A percentile compares a stretch with the other conserved stretches of the same genome.
These are phyloP conservation scores for Folsomia manolachei DNA, from an alignment of 2,888 invertebrate genomes.

Conservation along the genomic window DNA sequence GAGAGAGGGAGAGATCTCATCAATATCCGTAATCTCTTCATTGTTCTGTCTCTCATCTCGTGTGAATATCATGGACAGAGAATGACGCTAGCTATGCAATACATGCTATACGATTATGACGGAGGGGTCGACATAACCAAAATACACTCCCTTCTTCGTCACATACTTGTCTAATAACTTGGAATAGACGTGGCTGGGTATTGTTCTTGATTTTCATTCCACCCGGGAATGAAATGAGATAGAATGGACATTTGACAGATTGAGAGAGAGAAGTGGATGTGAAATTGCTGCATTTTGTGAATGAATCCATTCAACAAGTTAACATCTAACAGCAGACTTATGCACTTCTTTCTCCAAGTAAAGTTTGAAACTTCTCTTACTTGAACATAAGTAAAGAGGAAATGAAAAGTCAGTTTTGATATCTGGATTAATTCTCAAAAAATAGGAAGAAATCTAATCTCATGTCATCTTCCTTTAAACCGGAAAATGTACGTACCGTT, in stretches of 20 bases:
- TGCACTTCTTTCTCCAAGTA: too few relatives aligned
- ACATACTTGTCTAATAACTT: neutral
- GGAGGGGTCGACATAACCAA: neutral
- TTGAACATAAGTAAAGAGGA: too few relatives aligned
- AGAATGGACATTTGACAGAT: too few relatives aligned
- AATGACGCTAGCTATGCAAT: neutral
- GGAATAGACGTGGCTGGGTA: neutral
- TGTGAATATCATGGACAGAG: slow-evolving; percentile 15
- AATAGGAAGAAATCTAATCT: neutral
- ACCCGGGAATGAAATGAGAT: neutral
- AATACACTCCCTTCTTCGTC: too few relatives aligned
- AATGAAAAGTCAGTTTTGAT: too few relatives aligned
- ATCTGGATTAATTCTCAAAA: too few relatives aligned
- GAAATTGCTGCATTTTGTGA: too few relatives aligned
- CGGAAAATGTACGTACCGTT: neutral
- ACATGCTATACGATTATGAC: neutral
- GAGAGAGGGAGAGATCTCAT: slow-evolving; percentile 15
- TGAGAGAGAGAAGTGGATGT: neutral
- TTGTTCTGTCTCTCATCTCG: slow-evolving; percentile 20
- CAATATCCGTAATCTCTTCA: slow-evolving; percentile 19
- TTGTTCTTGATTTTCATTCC: neutral
- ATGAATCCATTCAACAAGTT: too few relatives aligned
- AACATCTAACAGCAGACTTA: too few relatives aligned
- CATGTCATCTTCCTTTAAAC: neutral
- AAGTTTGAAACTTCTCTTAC: too few relatives aligned